Conservation (phyloP, 2,888 invertebrate genomes). For the Brenthis ino region DNA sequence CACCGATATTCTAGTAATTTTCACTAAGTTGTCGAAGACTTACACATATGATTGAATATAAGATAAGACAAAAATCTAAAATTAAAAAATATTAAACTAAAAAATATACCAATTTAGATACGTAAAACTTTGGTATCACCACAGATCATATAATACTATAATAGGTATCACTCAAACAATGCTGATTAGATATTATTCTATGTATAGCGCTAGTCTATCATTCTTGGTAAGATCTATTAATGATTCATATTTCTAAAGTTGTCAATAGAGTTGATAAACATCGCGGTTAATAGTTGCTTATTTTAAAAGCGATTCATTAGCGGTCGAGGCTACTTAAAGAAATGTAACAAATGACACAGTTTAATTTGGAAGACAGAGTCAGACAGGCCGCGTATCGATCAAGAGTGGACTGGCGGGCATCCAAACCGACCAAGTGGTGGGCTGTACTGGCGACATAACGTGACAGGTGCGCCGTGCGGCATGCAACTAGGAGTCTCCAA, state of each 20-base stretch:
- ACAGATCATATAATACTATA: too few relatives aligned
- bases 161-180: too few relatives aligned
- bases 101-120: too few relatives aligned
- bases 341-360: conserved; percentile 78
- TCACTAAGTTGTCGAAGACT: too few relatives aligned
- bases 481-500: conserved; percentile 75
- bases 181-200: neutral
- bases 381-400: conserved; percentile 76
- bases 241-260: conserved; percentile 27
- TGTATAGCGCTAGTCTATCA: neutral
- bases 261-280: conserved; percentile 40
- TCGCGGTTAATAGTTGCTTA: conserved; percentile 51
- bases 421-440: conserved; percentile 78
- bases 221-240: conserved; percentile 21
- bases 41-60: too few relatives aligned
- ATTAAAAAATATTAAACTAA: too few relatives aligned
- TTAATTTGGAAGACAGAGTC: conserved; percentile 80
- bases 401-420: conserved; percentile 70
- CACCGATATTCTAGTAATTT: neutral
- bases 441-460: conserved; percentile 71
- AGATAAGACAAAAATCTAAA: too few relatives aligned
- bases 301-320: conserved; percentile 63
- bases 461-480: conserved; percentile 72
- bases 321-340: conserved; percentile 68
- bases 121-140: too few relatives aligned